Base-by-base conservation (phyloP, 2,888 invertebrate genomes). In the Sarcophaga subvicina region DNA sequence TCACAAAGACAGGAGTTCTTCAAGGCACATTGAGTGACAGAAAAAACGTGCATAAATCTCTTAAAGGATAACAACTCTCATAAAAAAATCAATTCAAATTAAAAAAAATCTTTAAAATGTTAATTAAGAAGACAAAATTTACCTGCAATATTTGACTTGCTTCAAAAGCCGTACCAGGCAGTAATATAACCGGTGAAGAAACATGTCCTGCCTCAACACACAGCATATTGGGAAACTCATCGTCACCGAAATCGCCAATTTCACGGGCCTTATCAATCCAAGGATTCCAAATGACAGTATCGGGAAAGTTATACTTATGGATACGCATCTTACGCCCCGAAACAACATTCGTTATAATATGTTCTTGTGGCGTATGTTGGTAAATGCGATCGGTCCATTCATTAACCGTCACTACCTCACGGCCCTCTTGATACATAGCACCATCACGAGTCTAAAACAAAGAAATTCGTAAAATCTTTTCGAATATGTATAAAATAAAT, bases 251-350 rank as follows among this genome's bases (percentile, higher is more conserved):
- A 94, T 99, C 99, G 3, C 96, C 95, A 94, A 98, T 97, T 93
- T 98, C 98, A 90, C 97, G 96, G 45, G 98, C 98, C 93, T 97
- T 97, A 91, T 98, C 98, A 89, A 96, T 94, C 99, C 99, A 99
- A 0, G 99, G 99, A 94, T 99, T 99, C 99, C 99, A 99, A 89
- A 99, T 96, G 89, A 99, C 99, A 86, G 98, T 98, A 91, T 98
- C 98, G 1, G 98, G 98, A 93, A 99, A 97, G 94, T 98, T 98
- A 94, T 97, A 97, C 94, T 98, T 98, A 94, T 97, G 97, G 92
- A 99, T 96, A 91, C 97, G 95, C 97, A 98, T 97, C 94, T 98
- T 98, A 87, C 98, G 95, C 0, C 98, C 97, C 88, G 98, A 98
- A 78, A 98, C 98, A 67, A 98, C 97, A 94, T 98, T 98, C 88